A percentile compares a stretch with the other conserved stretches of the same genome.
These are phyloP conservation scores for Cordilura impudica DNA, from an alignment of 2,888 invertebrate genomes.

Conservation along the genomic window DNA sequence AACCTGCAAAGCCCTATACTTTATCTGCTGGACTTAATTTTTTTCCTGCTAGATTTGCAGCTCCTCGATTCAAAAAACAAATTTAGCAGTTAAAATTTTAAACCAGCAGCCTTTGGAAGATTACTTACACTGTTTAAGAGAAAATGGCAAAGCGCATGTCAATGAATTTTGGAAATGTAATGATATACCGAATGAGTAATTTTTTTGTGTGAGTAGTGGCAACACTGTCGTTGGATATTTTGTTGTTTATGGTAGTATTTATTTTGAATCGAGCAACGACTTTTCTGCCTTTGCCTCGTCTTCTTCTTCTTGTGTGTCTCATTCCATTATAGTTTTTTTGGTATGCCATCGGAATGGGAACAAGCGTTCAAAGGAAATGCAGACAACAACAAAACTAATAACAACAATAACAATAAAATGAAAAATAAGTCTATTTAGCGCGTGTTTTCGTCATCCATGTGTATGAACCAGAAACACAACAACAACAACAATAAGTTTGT, in stretches of 20 bases:
- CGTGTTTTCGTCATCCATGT: slow-evolving; percentile 16
- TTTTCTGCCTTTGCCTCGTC: not conserved
- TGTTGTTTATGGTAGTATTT: slow-evolving; percentile 9
- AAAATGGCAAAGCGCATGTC: no score
- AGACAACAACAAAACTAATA: slow-evolving; percentile 51
- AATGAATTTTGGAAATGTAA: no score
- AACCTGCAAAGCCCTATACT: no score
- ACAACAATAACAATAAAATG: slow-evolving; percentile 29
- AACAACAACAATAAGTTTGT: not conserved
- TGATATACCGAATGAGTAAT: no score
- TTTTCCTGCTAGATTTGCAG: no score
- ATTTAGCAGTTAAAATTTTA: no score
- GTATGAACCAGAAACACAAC: not conserved
- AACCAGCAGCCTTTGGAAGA: no score
- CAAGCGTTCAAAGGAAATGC: slow-evolving; percentile 51
- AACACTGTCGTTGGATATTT: not conserved
- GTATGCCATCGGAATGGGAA: slow-evolving; percentile 58
- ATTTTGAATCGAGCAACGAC: slow-evolving; percentile 39
- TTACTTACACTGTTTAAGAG: no score
- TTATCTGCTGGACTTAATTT: no score
- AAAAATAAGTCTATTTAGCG: slow-evolving; percentile 19
- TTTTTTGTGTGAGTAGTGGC: no score
- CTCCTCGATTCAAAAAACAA: no score
- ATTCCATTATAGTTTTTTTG: slow-evolving; percentile 4
- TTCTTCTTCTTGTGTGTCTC: not conserved